Evolutionary conservation across 30 jellyfish, hydroid and myxozoan species (phyloP), one percentile per base, ranked within the genome.

Genomic region (Aurelia aurita complex sp. Pacific): DNA sequence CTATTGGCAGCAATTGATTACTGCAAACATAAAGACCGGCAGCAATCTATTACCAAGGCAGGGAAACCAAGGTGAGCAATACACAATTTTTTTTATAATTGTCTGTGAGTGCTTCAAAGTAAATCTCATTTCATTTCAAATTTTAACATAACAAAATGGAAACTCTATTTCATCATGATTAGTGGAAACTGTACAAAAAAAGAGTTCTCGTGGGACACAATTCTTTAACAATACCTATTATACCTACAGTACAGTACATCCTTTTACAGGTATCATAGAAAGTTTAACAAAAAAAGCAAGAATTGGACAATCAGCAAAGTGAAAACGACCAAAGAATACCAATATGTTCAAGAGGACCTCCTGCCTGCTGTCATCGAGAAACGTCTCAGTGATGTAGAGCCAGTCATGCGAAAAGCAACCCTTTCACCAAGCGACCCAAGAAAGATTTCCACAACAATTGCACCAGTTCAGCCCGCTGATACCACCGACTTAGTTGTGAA

Each of bases 1-100:
- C 35, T 61, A 61, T 61, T 61, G 69, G 69, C 69, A 16, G 69
- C 69, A 61, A 23, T 61, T 61, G 69, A 61, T 61, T 61, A 61
- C 35, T 16, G 35, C 35, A 61, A 61, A 61, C 69, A 61, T 36
- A 61, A 61, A 61, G 69, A 10, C 13, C 69, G 69, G 10, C 32
- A 61, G 34, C 69, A 61, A 61, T 17, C 23, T 6, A 8, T 61
- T 23, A 11, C 69, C 9, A 10, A 61, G 69, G 13, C 35, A 3
- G 69, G 69, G 34, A 8, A 61, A 61, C 69, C 32, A 61, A 61
- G 69, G 69, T 61, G 34, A 16, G 35, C 69, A 5, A 3, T 3
- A 38, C 5, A 38, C 5, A 43, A 43, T 2, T 2, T 43, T 43
- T 43, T 43, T 4, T 4, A 43, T 43, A 3, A 3, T 43, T 6